Conservation (phyloP, 2,888 invertebrate species). For the Callyntrura sp. region DNA sequence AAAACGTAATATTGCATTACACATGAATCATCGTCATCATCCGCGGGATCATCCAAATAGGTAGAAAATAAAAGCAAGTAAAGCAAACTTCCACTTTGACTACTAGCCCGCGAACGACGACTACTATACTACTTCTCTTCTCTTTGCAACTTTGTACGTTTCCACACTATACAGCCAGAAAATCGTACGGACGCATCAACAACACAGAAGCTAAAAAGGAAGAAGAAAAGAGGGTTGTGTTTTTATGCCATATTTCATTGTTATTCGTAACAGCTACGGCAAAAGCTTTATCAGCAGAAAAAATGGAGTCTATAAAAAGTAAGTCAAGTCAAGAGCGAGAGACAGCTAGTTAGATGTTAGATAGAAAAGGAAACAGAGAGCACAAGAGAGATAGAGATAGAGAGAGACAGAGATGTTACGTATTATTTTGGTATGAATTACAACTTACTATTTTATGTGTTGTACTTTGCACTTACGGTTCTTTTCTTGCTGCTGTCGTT, state of each 20-base stretch:
- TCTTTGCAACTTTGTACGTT: neutral
- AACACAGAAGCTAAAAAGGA: conserved; percentile 16
- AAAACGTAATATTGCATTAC: neutral
- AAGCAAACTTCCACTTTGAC: neutral
- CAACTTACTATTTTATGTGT: neutral
- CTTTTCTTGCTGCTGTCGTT: neutral
- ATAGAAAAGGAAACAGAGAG: neutral
- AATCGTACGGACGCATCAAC: neutral
- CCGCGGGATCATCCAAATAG: neutral
- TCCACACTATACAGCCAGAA: conserved; percentile 9
- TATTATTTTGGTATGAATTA: conserved; percentile 10
- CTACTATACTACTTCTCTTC: too few species aligned
- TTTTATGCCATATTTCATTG: conserved; percentile 49
- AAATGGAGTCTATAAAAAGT: conserved; percentile 39
- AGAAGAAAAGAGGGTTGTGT: conserved; percentile 27
- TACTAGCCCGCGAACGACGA: neutral
- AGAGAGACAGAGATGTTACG: neutral
- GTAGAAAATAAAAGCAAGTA: neutral
- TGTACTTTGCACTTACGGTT: conserved; percentile 26
- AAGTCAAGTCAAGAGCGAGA: conserved; percentile 5
- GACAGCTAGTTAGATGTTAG: neutral
- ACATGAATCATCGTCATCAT: neutral
- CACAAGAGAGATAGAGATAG: neutral
- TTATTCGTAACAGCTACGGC: conserved; percentile 45
- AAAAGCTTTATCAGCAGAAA: conserved; percentile 33